Evolutionary conservation across 2,888 invertebrate species (phyloP).

Genomic region (Leucophenga montana): DNA sequence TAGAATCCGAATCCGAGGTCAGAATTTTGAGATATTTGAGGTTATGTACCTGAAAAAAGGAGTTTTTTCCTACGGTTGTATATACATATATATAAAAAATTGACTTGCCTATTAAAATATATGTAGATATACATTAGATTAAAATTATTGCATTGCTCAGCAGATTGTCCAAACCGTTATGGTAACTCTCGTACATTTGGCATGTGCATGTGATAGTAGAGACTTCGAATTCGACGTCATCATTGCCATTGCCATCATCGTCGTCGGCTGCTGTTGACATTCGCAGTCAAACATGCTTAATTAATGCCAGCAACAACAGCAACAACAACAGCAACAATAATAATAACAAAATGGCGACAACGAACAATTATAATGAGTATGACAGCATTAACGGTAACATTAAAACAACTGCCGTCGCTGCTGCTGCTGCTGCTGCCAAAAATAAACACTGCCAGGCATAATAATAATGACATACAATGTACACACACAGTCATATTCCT

Average conservation of each 20-base stretch:
- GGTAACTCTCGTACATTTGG: neutral
- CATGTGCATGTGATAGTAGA: neutral
- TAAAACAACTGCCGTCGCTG: constrained; percentile 51
- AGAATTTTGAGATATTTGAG: too few species aligned
- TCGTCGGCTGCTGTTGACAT: constrained; percentile 59
- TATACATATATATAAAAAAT: too few species aligned
- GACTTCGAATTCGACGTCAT: neutral
- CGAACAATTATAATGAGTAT: constrained; percentile 41
- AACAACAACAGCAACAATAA: constrained; percentile 42
- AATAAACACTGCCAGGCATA: constrained; percentile 63
- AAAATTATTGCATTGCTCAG: too few species aligned
- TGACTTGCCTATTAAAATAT: too few species aligned
- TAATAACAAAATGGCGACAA: constrained; percentile 17
- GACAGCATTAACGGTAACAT: constrained; percentile 63
- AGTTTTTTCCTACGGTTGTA: too few species aligned
- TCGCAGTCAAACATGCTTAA: constrained; percentile 67
- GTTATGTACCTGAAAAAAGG: too few species aligned
- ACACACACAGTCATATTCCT: constrained; percentile 2
- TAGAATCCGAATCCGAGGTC: too few species aligned
- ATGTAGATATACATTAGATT: too few species aligned
- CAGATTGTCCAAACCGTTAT: too few species aligned
- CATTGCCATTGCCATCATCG: neutral
- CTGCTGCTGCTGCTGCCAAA: constrained; percentile 52
- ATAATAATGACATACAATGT: constrained; percentile 51
- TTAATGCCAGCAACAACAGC: constrained; percentile 55